Percentiles rank a stretch among this genome's conserved stretches.
Evolutionary conservation across 2,888 invertebrate genomes (phyloP).

Genomic region (Sminthurinus aureus): DNA sequence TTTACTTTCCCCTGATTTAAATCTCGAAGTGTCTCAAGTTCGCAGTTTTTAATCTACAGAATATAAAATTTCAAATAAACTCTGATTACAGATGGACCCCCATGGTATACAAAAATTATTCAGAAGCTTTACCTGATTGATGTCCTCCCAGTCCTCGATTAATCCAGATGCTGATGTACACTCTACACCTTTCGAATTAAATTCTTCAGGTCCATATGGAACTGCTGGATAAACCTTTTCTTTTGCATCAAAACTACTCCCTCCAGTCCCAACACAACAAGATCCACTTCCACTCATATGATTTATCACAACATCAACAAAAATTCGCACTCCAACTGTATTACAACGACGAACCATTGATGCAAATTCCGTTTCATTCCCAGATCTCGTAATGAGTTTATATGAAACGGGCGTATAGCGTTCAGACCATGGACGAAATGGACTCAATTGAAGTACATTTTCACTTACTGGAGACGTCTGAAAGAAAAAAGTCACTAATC

Average conservation of each 20-base stretch:
- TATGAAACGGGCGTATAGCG: constrained; percentile 90
- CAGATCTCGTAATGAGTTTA: constrained; percentile 76
- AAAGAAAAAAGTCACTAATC: too few species aligned
- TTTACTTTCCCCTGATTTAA: constrained; percentile 73
- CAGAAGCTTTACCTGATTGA: constrained; percentile 54
- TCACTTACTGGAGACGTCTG: constrained; percentile 69
- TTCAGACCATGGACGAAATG: constrained; percentile 67
- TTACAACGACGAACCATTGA: constrained; percentile 81
- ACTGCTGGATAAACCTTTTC: constrained; percentile 59
- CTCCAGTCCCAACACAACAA: constrained; percentile 61
- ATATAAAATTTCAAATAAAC: neutral
- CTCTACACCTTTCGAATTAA: constrained; percentile 55
- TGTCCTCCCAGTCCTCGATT: constrained; percentile 62
- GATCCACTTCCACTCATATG: constrained; percentile 74
- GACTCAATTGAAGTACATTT: constrained; percentile 64
- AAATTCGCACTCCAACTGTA: constrained; percentile 80
- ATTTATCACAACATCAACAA: constrained; percentile 82
- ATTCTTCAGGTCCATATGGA: constrained; percentile 62
- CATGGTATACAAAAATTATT: neutral
- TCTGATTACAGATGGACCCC: neutral
- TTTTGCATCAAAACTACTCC: constrained; percentile 58
- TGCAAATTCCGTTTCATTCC: constrained; percentile 74
- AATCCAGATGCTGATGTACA: constrained; percentile 61
- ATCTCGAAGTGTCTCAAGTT: constrained; percentile 76
- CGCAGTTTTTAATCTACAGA: constrained; percentile 72